Evolutionary conservation across 2,113 vertebrate genomes (phyloP).

Genomic region (Halichoeres trimaculatus): DNA sequence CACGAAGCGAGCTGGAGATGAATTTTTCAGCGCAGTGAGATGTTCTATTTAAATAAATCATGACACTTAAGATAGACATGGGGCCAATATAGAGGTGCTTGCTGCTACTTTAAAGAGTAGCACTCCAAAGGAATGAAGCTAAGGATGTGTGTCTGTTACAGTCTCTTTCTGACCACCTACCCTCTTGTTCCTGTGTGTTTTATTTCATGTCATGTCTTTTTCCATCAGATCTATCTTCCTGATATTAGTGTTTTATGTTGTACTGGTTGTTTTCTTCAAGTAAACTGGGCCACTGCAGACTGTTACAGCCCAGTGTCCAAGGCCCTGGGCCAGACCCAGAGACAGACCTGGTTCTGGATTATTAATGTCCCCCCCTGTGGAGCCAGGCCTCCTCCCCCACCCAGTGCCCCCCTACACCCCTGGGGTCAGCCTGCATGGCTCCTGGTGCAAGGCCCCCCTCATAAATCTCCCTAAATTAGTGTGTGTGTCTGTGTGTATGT

Average conservation of each 20-base stretch:
- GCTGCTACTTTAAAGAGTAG: conserved; percentile 65
- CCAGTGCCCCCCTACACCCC: conserved; percentile 84
- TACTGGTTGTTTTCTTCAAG: conserved; percentile 44
- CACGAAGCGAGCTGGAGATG: conserved; percentile 79
- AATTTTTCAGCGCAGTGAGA: conserved; percentile 90
- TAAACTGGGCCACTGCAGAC: conserved; percentile 71
- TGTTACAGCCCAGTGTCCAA: conserved; percentile 66
- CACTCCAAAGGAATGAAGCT: conserved; percentile 64
- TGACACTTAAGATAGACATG: conserved; percentile 85
- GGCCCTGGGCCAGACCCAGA: conserved; percentile 69
- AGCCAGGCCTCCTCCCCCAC: conserved; percentile 68
- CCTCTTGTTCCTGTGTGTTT: conserved; percentile 8
- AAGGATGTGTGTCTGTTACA: conserved; percentile 11
- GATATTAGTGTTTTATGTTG: conserved; percentile 1
- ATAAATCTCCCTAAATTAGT: conserved; percentile 98
- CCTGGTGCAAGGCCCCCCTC: conserved; percentile 89
- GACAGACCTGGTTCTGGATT: conserved; percentile 85
- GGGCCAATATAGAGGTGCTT: conserved; percentile 75
- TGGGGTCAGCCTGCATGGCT: conserved; percentile 92
- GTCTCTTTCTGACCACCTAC: background rate
- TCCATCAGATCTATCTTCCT: conserved; percentile 26
- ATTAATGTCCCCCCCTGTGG: conserved; percentile 91
- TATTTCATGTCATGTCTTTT: conserved; percentile 9
- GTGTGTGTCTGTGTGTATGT: conserved; percentile 63
- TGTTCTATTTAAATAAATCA: conserved; percentile 91